Conservation (phyloP, 2,797 vertebrate species). For the Pantherophis vulpinus region DNA sequence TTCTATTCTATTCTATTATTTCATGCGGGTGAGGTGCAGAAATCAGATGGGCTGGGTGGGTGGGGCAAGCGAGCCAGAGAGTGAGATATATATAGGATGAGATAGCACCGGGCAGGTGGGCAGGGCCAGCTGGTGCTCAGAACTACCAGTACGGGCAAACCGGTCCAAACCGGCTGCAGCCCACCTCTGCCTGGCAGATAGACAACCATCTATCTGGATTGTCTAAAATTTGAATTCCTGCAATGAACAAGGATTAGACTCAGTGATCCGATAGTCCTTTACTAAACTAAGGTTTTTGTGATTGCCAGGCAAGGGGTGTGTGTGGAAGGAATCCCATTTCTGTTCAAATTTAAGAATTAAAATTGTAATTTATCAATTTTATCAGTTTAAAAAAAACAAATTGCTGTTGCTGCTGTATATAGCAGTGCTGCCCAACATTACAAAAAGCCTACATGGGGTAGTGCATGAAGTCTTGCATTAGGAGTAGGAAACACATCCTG, state of each 20-base stretch:
- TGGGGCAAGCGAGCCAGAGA: too few relatives aligned
- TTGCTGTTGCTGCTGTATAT: not conserved
- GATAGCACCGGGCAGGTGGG: too few relatives aligned
- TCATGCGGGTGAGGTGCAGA: too few relatives aligned
- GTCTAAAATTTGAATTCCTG: not conserved
- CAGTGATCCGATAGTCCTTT: not conserved
- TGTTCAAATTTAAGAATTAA: not conserved
- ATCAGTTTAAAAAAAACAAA: constrained; percentile 1
- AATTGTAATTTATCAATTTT: constrained; percentile 13
- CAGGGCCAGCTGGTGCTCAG: rapidly evolving
- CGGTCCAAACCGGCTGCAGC: too few relatives aligned
- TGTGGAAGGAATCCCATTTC: not conserved
- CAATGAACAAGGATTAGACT: not conserved
- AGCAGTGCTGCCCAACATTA: not conserved
- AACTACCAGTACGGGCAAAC: too few relatives aligned
- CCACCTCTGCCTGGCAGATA: not conserved
- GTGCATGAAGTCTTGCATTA: not conserved
- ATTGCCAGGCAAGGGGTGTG: not conserved
- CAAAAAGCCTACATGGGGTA: not conserved
- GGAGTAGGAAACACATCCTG: not conserved
- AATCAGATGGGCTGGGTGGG: too few relatives aligned
- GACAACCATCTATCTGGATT: not conserved
- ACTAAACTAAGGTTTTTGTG: not conserved
- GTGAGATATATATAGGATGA: too few relatives aligned
- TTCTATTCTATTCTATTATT: too few relatives aligned